Conservation (phyloP, 2,888 invertebrate species). For the Drosophila incognita region DNA sequence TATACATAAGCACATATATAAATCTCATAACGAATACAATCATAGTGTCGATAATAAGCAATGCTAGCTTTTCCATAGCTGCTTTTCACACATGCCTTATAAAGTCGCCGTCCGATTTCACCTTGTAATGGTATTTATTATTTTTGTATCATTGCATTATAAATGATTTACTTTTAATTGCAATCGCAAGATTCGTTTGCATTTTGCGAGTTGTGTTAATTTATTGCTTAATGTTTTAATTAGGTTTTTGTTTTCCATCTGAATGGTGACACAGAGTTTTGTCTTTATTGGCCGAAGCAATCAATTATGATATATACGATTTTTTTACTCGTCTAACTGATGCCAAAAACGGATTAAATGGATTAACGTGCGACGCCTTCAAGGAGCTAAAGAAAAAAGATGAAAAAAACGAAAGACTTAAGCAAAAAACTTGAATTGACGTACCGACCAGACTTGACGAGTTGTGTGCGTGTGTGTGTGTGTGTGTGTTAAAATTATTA, state of each 20-base stretch:
- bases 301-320: slow-evolving; percentile 60
- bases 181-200: slow-evolving; percentile 14
- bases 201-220: slow-evolving; percentile 38
- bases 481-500: slow-evolving; percentile 65
- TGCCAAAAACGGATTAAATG: slow-evolving; percentile 76
- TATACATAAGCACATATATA: background rate
- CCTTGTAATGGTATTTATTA: slow-evolving; percentile 68
- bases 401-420: slow-evolving; percentile 50
- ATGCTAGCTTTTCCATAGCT: background rate
- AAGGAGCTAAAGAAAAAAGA: slow-evolving; percentile 24
- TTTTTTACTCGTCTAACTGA: slow-evolving; percentile 43
- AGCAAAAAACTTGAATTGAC: slow-evolving; percentile 69
- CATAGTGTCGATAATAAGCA: background rate
- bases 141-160: slow-evolving; percentile 15
- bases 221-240: slow-evolving; percentile 55
- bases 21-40: background rate
- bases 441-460: slow-evolving; percentile 48
- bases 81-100: slow-evolving; percentile 32
- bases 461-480: slow-evolving; percentile 6
- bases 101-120: slow-evolving; percentile 24
- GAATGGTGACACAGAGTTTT: slow-evolving; percentile 21
- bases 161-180: slow-evolving; percentile 25
- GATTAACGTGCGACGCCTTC: slow-evolving; percentile 62
- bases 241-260: slow-evolving; percentile 26
- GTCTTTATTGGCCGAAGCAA: slow-evolving; percentile 33